These are phyloP conservation scores for Copidosoma floridanum DNA, from an alignment of 1,140 invertebrate species.

Conservation along the genomic window DNA sequence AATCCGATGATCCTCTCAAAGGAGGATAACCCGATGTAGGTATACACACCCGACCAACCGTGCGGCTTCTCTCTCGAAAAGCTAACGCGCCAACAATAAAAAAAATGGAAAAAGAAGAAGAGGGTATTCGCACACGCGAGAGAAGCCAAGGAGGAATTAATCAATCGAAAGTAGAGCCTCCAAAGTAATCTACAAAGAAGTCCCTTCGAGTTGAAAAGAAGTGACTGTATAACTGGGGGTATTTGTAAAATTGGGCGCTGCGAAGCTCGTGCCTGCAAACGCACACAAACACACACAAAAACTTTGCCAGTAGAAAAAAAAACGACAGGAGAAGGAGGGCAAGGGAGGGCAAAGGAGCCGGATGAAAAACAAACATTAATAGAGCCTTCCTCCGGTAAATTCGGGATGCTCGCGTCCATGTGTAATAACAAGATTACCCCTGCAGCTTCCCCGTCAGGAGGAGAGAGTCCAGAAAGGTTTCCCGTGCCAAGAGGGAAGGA, in stretches of 20 bases:
- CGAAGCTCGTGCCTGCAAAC: too few species aligned
- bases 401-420: constrained; percentile 18
- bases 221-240: too few species aligned
- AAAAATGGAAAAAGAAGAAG: not conserved
- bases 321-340: not conserved
- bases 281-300: too few species aligned
- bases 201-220: too few species aligned
- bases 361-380: constrained; percentile 28
- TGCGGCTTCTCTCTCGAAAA: too few species aligned
- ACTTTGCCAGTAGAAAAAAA: too few species aligned
- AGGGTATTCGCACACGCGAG: too few species aligned
- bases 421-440: constrained; percentile 25
- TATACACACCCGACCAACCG: too few species aligned
- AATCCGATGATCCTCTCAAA: too few species aligned
- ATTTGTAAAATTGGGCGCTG: too few species aligned
- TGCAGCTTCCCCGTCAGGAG: not conserved
- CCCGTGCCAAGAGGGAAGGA: constrained; percentile 14
- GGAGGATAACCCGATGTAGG: too few species aligned
- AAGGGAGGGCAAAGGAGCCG: not conserved
- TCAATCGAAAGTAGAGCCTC: constrained; percentile 23
- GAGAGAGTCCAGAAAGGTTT: not conserved
- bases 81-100: not conserved
- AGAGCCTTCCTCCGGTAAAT: constrained; percentile 18
- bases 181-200: too few species aligned
- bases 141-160: constrained; percentile 17